Evolutionary conservation across 2,797 vertebrate genomes (phyloP).

Genomic region (Epinephelus coioides): DNA sequence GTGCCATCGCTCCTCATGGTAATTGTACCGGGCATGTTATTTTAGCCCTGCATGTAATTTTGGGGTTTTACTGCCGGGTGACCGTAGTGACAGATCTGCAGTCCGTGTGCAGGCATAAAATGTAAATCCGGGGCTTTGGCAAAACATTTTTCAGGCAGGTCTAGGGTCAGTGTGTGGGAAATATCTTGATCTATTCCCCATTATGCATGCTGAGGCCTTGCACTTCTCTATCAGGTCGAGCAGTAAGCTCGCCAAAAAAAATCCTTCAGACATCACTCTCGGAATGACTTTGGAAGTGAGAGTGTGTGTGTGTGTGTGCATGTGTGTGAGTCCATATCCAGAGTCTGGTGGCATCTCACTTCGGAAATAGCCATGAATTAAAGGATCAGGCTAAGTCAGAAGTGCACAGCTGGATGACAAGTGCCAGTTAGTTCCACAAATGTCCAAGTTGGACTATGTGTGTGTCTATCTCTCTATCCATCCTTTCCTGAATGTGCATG

Average conservation of each 20-base stretch:
- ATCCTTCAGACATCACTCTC: slow-evolving; percentile 46
- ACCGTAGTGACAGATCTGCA: slow-evolving; percentile 60
- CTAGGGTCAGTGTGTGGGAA: slow-evolving; percentile 58
- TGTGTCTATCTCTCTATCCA: slow-evolving; percentile 12
- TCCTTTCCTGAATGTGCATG: slow-evolving; percentile 12
- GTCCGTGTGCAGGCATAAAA: slow-evolving; percentile 44
- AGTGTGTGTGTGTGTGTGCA: not conserved
- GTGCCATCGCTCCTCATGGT: slow-evolving; percentile 63
- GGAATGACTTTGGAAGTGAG: slow-evolving; percentile 48
- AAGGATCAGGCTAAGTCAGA: slow-evolving; percentile 50
- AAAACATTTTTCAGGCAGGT: slow-evolving; percentile 48
- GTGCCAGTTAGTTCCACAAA: slow-evolving; percentile 50
- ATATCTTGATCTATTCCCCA: slow-evolving; percentile 50
- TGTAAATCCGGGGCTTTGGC: slow-evolving; percentile 54
- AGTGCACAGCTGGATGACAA: slow-evolving; percentile 44
- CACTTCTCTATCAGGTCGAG: slow-evolving; percentile 53
- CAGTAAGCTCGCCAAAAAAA: slow-evolving; percentile 36
- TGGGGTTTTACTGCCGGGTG: slow-evolving; percentile 49
- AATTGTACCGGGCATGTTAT: slow-evolving; percentile 69
- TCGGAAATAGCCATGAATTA: slow-evolving; percentile 54
- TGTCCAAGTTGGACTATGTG: not conserved
- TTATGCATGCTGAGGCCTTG: slow-evolving; percentile 50
- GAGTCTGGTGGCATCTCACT: slow-evolving; percentile 43
- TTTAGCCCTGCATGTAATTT: slow-evolving; percentile 62
- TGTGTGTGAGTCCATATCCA: slow-evolving; percentile 6